Conservation (phyloP, 2,797 vertebrate genomes). For the Cichlasoma orientale region DNA sequence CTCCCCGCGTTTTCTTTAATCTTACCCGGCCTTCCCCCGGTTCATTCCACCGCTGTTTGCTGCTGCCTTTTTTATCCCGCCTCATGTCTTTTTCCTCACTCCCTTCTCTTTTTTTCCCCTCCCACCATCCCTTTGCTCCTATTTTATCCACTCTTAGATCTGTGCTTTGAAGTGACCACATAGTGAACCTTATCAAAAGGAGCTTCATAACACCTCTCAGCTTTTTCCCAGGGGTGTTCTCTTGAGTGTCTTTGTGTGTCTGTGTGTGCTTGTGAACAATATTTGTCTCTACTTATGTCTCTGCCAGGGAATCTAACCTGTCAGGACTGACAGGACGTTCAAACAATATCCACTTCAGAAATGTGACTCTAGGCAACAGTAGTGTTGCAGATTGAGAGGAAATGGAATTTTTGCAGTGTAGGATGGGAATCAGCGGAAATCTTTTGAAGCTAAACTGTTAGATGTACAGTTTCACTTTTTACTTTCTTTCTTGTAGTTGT, state of each 20-base stretch:
- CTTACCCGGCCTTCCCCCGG: background rate
- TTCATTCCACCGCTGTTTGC: conserved; percentile 14
- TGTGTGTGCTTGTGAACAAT: conserved; percentile 12
- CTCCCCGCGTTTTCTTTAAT: conserved; percentile 34
- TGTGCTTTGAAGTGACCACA: conserved; percentile 63
- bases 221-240: conserved; percentile 9
- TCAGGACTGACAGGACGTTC: conserved; percentile 53
- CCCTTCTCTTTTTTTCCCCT: background rate
- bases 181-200: conserved; percentile 38
- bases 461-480: conserved; percentile 28
- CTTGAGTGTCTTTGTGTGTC: background rate
- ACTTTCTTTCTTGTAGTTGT: conserved; percentile 28
- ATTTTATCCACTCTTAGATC: conserved; percentile 46
- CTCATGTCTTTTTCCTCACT: conserved; percentile 5
- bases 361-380: conserved; percentile 39
- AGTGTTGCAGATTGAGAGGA: conserved; percentile 42
- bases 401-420: conserved; percentile 32
- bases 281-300: conserved; percentile 49
- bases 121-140: conserved; percentile 8
- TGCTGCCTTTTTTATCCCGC: conserved; percentile 10
- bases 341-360: conserved; percentile 56
- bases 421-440: conserved; percentile 52
- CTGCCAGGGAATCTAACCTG: conserved; percentile 48
- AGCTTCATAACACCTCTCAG: conserved; percentile 29
- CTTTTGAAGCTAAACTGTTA: conserved; percentile 52